These are phyloP conservation scores for Coenobita brevimanus DNA, from an alignment of 1,140 invertebrate species.

Conservation along the genomic window DNA sequence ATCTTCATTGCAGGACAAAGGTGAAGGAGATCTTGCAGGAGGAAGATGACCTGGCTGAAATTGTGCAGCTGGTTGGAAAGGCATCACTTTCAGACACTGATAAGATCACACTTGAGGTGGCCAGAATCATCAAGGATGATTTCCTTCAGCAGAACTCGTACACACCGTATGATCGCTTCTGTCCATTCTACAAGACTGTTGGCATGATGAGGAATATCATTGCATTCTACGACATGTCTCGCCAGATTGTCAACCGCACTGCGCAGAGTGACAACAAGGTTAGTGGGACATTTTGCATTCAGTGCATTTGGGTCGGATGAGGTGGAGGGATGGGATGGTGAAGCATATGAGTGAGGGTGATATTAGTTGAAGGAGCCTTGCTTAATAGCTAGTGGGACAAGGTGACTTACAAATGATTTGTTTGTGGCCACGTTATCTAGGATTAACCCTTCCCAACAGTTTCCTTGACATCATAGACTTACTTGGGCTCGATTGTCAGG, in stretches of 20 bases:
- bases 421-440: no score
- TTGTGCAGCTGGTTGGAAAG: slow-evolving; percentile 99
- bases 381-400: no score
- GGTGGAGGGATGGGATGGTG: neutral
- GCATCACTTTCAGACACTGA: slow-evolving; percentile 98
- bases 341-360: no score
- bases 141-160: slow-evolving; percentile 99
- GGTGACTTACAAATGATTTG: no score
- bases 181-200: slow-evolving; percentile 99
- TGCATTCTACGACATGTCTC: slow-evolving; percentile 97
- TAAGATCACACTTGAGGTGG: slow-evolving; percentile 99
- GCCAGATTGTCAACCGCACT: slow-evolving; percentile 97
- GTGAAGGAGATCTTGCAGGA: slow-evolving; percentile 98
- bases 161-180: slow-evolving; percentile 97
- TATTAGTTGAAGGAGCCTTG: no score
- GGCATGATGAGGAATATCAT: slow-evolving; percentile 99
- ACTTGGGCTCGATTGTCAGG: no score
- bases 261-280: slow-evolving; percentile 96
- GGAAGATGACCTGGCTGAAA: slow-evolving; percentile 99
- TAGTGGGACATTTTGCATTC: neutral
- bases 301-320: neutral
- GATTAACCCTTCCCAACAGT: no score
- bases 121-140: slow-evolving; percentile 98
- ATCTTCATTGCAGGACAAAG: slow-evolving; percentile 84
- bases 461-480: no score